Evolutionary conservation across 2,113 vertebrate species (phyloP), one percentile per base, ranked within the genome.

Genomic region (Himantopus leucocephalus): DNA sequence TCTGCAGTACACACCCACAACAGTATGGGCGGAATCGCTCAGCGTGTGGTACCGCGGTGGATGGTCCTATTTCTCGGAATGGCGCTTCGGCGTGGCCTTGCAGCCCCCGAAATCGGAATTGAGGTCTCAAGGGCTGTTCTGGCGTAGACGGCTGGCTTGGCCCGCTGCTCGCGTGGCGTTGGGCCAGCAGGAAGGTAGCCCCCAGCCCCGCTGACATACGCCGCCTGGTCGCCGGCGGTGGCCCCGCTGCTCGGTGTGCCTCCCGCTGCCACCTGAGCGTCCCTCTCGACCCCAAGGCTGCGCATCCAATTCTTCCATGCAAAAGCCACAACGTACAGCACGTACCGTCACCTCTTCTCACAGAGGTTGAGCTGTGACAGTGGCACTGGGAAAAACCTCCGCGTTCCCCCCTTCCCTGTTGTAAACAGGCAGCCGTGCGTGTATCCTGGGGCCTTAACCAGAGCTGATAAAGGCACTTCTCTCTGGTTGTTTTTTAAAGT

Each of bases 381-480:
- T 60, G 37, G 56, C 63, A 52, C 34, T 84, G 80, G 81, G 68
- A 97, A 70, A 90, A 87, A 47, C 39, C 66, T 88, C 76, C 91
- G 82, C 70, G 59, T 84, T 95, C 95, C 60, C 16, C 15, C 30
- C 19, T 55, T 8, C 24, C 73, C 91, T 92, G 35, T 86, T 89
- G 41, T 68, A 41, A 68, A 93, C 90, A 95, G 97, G 94, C 95
- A 96, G 68, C n/a, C 68, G 23, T 47, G 96, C 56, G 43, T 63
- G 97, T 67, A 32, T 94, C 94, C 86, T 95, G 89, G 92, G 86
- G 96, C 96, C 85, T 96, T 64, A 91, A 55, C 71, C 55, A 85
- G 92, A 97, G 80, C 91, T 97, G 98, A 97, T 97, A 95, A 97
- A 98, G 77, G 93, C 91, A 79, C 23, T 70, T 17, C 10, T 37